Percentiles rank a stretch among this genome's conserved stretches.
These are phyloP conservation scores for Pyrocoelia pectoralis DNA, from an alignment of 2,888 invertebrate genomes.

Conservation along the genomic window DNA sequence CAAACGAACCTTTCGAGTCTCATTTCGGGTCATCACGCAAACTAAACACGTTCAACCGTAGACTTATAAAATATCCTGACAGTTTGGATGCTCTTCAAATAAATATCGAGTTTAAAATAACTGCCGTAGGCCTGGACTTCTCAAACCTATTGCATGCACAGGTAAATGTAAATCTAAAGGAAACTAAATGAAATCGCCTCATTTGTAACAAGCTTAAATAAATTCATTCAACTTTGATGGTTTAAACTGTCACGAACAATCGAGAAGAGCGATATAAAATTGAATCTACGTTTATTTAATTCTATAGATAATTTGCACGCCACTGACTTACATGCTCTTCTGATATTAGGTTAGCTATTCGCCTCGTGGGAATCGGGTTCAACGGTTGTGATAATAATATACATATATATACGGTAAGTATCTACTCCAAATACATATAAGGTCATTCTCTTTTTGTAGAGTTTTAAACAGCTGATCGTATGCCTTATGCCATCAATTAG, in stretches of 20 bases:
- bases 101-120: slow-evolving; percentile 37
- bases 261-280: background rate
- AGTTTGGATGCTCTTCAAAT: slow-evolving; percentile 39
- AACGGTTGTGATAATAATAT: slow-evolving; percentile 41
- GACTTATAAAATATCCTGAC: slow-evolving; percentile 43
- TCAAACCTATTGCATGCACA: slow-evolving; percentile 19
- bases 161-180: slow-evolving; percentile 16
- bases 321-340: slow-evolving; percentile 24
- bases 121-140: slow-evolving; percentile 34
- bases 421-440: slow-evolving; percentile 39
- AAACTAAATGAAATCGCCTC: background rate
- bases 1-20: slow-evolving; percentile 39
- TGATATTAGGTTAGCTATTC: slow-evolving; percentile 34
- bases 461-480: slow-evolving; percentile 41
- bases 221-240: background rate
- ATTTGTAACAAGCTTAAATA: background rate
- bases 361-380: slow-evolving; percentile 42
- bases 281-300: slow-evolving; percentile 4
- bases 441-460: slow-evolving; percentile 35
- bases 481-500: slow-evolving; percentile 41
- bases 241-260: background rate
- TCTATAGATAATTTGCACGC: slow-evolving; percentile 16
- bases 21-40: slow-evolving; percentile 42
- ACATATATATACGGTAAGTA: slow-evolving; percentile 33
- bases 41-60: slow-evolving; percentile 40